Conservation (phyloP, 2,888 invertebrate genomes). For the Spatulosminthurus flaviceps region DNA sequence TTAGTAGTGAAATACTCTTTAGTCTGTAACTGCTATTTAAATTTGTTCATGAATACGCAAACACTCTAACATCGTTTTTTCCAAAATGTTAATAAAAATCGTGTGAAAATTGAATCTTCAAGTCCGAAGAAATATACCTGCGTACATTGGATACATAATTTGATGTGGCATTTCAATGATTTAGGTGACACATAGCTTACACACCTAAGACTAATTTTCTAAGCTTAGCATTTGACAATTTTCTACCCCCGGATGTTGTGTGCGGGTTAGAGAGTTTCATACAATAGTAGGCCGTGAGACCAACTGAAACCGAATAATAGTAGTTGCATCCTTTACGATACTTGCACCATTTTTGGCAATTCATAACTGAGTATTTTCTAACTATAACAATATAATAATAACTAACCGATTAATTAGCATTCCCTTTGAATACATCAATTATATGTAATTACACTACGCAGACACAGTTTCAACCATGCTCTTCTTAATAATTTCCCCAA, state of each 20-base stretch:
- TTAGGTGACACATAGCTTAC: slow-evolving; percentile 21
- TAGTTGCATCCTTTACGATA: not conserved
- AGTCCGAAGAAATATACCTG: not conserved
- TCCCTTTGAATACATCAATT: not conserved
- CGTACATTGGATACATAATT: too few relatives aligned
- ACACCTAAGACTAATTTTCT: too few relatives aligned
- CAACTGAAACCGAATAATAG: slow-evolving; percentile 3
- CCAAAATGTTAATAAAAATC: slow-evolving; percentile 10
- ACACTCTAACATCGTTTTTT: not conserved
- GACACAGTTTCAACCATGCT: slow-evolving; percentile 91
- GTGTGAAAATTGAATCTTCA: not conserved
- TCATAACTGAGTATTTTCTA: slow-evolving; percentile 20
- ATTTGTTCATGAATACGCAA: not conserved
- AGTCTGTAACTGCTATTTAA: not conserved
- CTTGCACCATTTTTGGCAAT: slow-evolving; percentile 34
- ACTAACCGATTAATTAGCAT: slow-evolving; percentile 22
- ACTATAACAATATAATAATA: not conserved
- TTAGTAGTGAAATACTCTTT: slow-evolving; percentile 24
- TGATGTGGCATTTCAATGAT: too few relatives aligned
- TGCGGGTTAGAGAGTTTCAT: not conserved
- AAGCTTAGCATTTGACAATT: too few relatives aligned
- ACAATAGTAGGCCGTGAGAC: not conserved
- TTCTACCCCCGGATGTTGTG: too few relatives aligned
- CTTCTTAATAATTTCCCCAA: slow-evolving; percentile 91
- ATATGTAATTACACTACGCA: slow-evolving; percentile 70